Percentiles rank a stretch among this genome's conserved stretches.
Conservation (phyloP, 2,888 invertebrate species). For the Eristalis pertinax region DNA sequence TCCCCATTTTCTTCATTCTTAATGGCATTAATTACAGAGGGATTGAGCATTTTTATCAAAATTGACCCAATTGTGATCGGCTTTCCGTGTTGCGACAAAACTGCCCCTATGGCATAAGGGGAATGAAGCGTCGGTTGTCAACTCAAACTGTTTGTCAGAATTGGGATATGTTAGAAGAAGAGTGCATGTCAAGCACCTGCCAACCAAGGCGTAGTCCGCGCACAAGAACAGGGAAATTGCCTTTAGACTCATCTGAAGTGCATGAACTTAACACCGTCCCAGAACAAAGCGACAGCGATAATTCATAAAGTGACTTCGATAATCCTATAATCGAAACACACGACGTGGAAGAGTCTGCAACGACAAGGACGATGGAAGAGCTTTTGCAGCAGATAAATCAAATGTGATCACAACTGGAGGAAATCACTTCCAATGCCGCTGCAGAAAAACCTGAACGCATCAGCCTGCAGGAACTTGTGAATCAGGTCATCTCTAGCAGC, state of each 20-base stretch:
- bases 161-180: too few relatives aligned
- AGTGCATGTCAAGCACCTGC: conserved; percentile 24
- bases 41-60: too few relatives aligned
- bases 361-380: background rate
- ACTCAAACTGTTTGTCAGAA: too few relatives aligned
- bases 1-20: too few relatives aligned
- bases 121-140: too few relatives aligned
- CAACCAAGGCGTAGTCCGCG: conserved; percentile 10
- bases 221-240: background rate
- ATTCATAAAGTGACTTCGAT: background rate
- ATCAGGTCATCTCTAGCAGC: background rate
- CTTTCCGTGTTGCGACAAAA: too few relatives aligned
- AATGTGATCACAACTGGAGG: conserved; percentile 26
- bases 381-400: conserved; percentile 20
- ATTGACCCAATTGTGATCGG: too few relatives aligned
- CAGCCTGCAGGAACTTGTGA: conserved; percentile 6
- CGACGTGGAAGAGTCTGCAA: background rate
- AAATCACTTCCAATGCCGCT: conserved; percentile 15
- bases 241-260: background rate
- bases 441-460: conserved; percentile 16
- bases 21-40: too few relatives aligned
- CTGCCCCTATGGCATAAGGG: too few relatives aligned
- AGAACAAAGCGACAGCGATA: conserved; percentile 13
- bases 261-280: background rate
- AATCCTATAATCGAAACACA: conserved; percentile 1